Conservation (phyloP, 2,113 vertebrate species). For the Lathamus discolor region DNA sequence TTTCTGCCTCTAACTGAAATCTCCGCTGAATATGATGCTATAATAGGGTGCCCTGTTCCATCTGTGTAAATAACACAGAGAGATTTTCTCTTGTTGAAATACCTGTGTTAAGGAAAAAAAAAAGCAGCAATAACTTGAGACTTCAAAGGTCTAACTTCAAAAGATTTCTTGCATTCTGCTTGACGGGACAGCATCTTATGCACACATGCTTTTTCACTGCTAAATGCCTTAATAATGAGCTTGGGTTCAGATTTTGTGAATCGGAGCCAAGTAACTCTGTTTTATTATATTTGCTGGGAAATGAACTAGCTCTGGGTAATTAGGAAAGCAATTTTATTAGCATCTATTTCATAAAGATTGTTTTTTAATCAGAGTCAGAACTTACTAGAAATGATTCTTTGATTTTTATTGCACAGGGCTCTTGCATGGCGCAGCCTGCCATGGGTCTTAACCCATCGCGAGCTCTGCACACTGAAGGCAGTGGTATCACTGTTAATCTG, state of each 20-base stretch:
- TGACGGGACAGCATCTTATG: slow-evolving; percentile 80
- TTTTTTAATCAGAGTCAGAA: slow-evolving; percentile 87
- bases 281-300: slow-evolving; percentile 87
- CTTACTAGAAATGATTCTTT: slow-evolving; percentile 82
- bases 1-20: slow-evolving; percentile 68
- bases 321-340: slow-evolving; percentile 87
- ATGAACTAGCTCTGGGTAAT: slow-evolving; percentile 86
- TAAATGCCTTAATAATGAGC: slow-evolving; percentile 86
- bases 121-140: slow-evolving; percentile 77
- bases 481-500: slow-evolving; percentile 59
- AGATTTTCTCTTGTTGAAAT: slow-evolving; percentile 73
- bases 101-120: slow-evolving; percentile 65
- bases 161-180: slow-evolving; percentile 81
- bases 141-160: slow-evolving; percentile 85
- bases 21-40: slow-evolving; percentile 49
- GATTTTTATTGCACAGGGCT: slow-evolving; percentile 68
- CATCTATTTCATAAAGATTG: slow-evolving; percentile 86
- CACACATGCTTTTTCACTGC: slow-evolving; percentile 78
- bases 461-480: slow-evolving; percentile 52
- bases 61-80: slow-evolving; percentile 72
- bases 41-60: slow-evolving; percentile 65
- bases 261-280: slow-evolving; percentile 83
- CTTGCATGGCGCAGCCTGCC: slow-evolving; percentile 51
- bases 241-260: slow-evolving; percentile 84
- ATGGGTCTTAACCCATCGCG: slow-evolving; percentile 62